Evolutionary conservation across 2,888 invertebrate genomes (phyloP), one percentile per base, ranked within the genome.

Genomic region (Anoplius nigerrimus): DNA sequence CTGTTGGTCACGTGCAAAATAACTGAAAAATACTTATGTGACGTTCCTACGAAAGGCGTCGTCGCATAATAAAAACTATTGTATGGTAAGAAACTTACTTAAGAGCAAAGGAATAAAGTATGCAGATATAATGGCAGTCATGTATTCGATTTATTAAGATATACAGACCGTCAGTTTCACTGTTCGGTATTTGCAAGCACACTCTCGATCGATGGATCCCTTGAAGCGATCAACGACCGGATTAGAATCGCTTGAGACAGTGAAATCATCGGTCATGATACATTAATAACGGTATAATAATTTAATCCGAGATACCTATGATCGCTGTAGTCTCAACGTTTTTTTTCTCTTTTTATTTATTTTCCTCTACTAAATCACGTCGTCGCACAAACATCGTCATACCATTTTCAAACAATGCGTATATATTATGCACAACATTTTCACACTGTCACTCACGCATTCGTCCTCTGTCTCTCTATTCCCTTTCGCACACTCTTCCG

Each of bases 111-210:
- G 34, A 64, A 75, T 48, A n/a, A 69, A 68, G 57, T 56, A 73
- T 15, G 58, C 59, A 42, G 24, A 46, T 71, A 63, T 72, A 76
- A 74, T 80, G 66, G 80, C 79, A 79, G 78, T 79, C 75, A 64
- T 75, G 66, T 76, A 80, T 69, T 74, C 75, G 73, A 78, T 79
- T 79, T 80, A 79, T 79, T 79, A 80, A 80, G 74, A 78, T 80
- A 78, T 78, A 68, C 74, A 69, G 78, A 66, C 78, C 78, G 78
- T 76, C 76, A 66, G 58, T 69, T 74, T 66, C 79, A 76, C 71
- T 67, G 68, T 69, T 73, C 73, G 53, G 61, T 64, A 66, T 76
- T 66, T 58, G 22, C 27, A 16, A 42, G 13, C n/a, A 34, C 16
- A 48, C 53, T 22, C 24, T 59, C 58, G 62, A 56, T 62, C 60